Evolutionary conservation across 2,797 vertebrate genomes (phyloP).

Genomic region (Chelidonichthys spinosus): DNA sequence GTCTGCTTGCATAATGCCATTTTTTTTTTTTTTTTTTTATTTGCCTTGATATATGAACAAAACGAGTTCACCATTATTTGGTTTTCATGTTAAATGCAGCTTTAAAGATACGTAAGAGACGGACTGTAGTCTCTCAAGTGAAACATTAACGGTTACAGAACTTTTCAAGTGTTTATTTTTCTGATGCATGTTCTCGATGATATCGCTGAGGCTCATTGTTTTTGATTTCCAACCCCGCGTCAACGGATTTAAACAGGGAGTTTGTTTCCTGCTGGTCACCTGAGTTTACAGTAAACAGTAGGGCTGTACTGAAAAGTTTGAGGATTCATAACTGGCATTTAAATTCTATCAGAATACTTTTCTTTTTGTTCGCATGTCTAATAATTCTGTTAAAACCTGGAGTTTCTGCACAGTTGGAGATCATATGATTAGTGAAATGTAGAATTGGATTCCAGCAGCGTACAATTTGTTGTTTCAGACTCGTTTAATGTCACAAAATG

Average conservation of each 20-base stretch:
- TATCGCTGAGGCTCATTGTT: slow-evolving; percentile 23
- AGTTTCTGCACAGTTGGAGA: neutral
- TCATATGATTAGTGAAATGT: neutral
- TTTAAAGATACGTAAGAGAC: slow-evolving; percentile 33
- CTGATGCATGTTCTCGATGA: slow-evolving; percentile 12
- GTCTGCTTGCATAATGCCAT: slow-evolving; percentile 62
- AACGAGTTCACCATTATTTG: slow-evolving; percentile 18
- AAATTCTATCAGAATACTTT: too few relatives aligned
- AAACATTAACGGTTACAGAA: slow-evolving; percentile 1
- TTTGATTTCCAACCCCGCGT: slow-evolving; percentile 13
- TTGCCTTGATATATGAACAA: slow-evolving; percentile 60
- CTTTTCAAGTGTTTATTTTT: neutral
- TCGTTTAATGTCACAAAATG: neutral
- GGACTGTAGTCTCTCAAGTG: neutral
- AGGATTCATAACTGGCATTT: neutral
- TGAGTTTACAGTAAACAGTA: neutral
- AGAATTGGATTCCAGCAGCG: neutral
- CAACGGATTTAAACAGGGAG: neutral
- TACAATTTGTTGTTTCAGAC: neutral
- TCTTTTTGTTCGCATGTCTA: neutral
- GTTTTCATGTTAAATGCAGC: slow-evolving; percentile 51
- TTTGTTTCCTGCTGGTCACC: neutral
- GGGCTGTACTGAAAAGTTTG: neutral
- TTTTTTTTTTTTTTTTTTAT: slow-evolving; percentile 18
- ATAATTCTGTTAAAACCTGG: neutral